Base-by-base conservation (phyloP, 2,888 invertebrate genomes). In the Eupithecia inturbata region DNA sequence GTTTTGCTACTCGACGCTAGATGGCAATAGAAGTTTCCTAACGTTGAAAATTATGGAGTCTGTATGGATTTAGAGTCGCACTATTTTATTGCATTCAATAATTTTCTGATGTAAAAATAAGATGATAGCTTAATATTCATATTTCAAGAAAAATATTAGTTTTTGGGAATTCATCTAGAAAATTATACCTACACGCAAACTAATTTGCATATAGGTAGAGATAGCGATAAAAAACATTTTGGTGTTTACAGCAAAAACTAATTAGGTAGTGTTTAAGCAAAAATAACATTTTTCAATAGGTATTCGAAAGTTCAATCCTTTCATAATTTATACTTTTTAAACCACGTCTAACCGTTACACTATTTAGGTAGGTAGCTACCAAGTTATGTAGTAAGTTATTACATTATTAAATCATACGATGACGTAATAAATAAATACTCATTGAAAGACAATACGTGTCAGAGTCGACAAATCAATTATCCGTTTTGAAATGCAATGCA, bases 1-100 rank as follows among this genome's bases (percentile, higher is more conserved):
- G 77, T 88, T 60, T 2, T 14, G 82, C 93, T 92, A 92, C 82
- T 92, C 85, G 80, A 75, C 80, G 70, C 80, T 78, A 92, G 92
- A 89, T 91, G 90, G 84, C 86, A 74, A 0, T 81, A 82, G 64
- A 6, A 57, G 67, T 41, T 57, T 60, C 22, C 28, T 62, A 16
- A 28, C 19, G 16, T 3, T 7, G n/a, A n/a, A 16, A 49, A 49
- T 49, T n/a, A 3, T 49, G 9, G 45, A 45, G 45, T 7, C 7
- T 0, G n/a, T 45, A 7, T 45, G 9, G 45, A 9, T 0, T 19
- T 19, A 45, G 16, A 45, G 6, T 19, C 16, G 41, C 6, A 19
- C 0, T 12, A 12, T 12, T 39, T 12, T 12, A 12, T 39, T 36
- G 36, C 36, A 36, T 36, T 36, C 36, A 36, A 9, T 36, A 5